Evolutionary conservation across 2,797 vertebrate species (phyloP).

Genomic region (Danio aesculapii): DNA sequence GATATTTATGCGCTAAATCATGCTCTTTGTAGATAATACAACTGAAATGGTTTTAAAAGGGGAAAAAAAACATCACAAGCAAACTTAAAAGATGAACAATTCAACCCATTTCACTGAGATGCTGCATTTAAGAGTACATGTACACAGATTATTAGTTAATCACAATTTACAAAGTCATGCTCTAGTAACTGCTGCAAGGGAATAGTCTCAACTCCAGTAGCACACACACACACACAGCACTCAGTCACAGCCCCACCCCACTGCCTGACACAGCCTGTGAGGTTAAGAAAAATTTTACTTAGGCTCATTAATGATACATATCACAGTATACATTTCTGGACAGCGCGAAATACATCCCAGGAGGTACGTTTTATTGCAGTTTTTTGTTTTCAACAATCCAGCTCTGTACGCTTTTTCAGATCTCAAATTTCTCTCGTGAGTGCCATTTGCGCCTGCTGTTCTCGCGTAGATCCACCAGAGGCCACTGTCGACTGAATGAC

Average conservation of each 20-base stretch:
- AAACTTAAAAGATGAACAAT: background rate
- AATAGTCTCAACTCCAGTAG: slow-evolving; percentile 35
- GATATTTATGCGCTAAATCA: too few relatives aligned
- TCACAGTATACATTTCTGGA: too few relatives aligned
- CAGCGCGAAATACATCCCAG: too few relatives aligned
- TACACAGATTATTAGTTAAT: background rate
- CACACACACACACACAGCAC: slow-evolving; percentile 29
- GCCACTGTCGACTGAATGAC: too few relatives aligned
- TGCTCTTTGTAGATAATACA: background rate
- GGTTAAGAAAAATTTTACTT: too few relatives aligned
- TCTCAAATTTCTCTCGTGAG: too few relatives aligned
- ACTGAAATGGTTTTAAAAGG: background rate
- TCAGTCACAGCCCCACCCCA: slow-evolving; percentile 15
- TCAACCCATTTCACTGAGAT: background rate
- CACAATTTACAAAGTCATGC: slow-evolving; percentile 1
- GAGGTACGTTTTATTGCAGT: too few relatives aligned
- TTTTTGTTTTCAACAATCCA: too few relatives aligned
- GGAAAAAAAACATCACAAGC: background rate
- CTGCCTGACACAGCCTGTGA: slow-evolving; percentile 14
- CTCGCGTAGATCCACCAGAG: too few relatives aligned
- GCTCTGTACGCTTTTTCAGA: too few relatives aligned
- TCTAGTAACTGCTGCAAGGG: background rate
- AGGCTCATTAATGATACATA: too few relatives aligned
- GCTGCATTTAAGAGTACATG: background rate
- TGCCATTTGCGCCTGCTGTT: too few relatives aligned